Conservation (phyloP, 2,888 invertebrate genomes). For the Yponomeuta malinellus region DNA sequence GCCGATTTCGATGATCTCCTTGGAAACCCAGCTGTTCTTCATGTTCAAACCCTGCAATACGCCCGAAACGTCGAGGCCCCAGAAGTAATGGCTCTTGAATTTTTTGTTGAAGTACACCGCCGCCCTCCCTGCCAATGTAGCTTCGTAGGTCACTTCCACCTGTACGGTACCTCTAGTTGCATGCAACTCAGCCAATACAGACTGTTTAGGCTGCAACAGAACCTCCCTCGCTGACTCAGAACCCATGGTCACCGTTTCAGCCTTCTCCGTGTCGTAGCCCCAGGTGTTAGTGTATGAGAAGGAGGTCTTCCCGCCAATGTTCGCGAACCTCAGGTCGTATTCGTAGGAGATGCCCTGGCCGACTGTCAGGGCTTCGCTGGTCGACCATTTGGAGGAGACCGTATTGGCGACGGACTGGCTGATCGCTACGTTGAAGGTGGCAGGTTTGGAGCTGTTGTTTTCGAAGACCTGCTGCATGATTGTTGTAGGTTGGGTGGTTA, state of each 20-base stretch:
- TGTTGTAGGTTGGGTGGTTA: constrained; percentile 25
- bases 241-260: constrained; percentile 10
- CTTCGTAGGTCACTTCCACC: constrained; percentile 31
- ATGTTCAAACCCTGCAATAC: constrained; percentile 25
- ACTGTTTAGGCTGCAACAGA: constrained; percentile 1
- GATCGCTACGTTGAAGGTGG: constrained; percentile 29
- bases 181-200: constrained; percentile 3
- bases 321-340: constrained; percentile 24
- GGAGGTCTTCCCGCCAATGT: constrained; percentile 19
- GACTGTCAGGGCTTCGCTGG: constrained; percentile 24
- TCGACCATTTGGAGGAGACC: constrained; percentile 30
- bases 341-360: constrained; percentile 28
- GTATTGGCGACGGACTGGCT: constrained; percentile 29
- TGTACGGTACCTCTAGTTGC: constrained; percentile 30
- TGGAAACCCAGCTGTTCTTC: constrained; percentile 14
- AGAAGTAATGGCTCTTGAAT: constrained; percentile 30
- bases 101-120: constrained; percentile 26
- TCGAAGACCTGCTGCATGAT: constrained; percentile 26
- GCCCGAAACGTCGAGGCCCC: constrained; percentile 24
- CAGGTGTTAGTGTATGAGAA: constrained; percentile 25
- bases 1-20: constrained; percentile 31
- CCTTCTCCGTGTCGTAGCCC: constrained; percentile 8
- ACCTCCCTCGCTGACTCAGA: background rate
- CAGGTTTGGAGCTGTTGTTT: constrained; percentile 27
- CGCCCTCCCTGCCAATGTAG: constrained; percentile 25